Percentiles rank a stretch among this genome's conserved stretches.
These are phyloP conservation scores for Andrena trimmerana DNA, from an alignment of 2,888 invertebrate species.

Conservation along the genomic window DNA sequence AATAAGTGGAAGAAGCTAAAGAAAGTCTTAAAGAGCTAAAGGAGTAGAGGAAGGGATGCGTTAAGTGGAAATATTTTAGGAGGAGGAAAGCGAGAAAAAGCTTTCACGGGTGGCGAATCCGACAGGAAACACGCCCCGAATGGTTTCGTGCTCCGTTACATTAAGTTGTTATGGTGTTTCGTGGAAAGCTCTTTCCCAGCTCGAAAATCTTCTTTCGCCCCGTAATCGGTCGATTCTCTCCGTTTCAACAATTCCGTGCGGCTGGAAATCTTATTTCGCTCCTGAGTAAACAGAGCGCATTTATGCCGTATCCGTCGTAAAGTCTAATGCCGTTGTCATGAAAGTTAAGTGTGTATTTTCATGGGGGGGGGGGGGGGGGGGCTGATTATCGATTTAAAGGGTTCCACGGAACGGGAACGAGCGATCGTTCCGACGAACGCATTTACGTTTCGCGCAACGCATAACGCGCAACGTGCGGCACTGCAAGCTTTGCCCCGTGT, in stretches of 20 bases:
- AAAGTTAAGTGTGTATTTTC: neutral
- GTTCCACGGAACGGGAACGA: slow-evolving; percentile 2
- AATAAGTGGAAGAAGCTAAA: neutral
- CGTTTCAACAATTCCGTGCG: neutral
- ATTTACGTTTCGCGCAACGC: slow-evolving; percentile 10
- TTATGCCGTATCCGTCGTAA: neutral
- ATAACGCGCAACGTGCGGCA: neutral
- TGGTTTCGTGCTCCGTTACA: neutral
- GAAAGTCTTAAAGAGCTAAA: neutral
- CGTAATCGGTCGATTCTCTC: slow-evolving; percentile 30
- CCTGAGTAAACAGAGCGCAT: neutral
- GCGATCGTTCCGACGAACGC: slow-evolving; percentile 5
- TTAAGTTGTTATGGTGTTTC: neutral
- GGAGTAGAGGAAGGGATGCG: neutral
- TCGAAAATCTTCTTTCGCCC: slow-evolving; percentile 5
- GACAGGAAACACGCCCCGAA: slow-evolving; percentile 17
- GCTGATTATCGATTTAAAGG: neutral
- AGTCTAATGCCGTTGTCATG: neutral
- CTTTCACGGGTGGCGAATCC: slow-evolving; percentile 28
- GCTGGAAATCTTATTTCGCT: slow-evolving; percentile 9
- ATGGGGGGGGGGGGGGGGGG: neutral
- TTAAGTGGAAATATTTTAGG: neutral
- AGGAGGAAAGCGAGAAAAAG: slow-evolving; percentile 18
- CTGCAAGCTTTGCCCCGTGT: slow-evolving; percentile 3
- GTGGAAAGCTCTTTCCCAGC: slow-evolving; percentile 17